Evolutionary conservation across 2,888 invertebrate species (phyloP).

Genomic region (Lasioglossum vierecki): DNA sequence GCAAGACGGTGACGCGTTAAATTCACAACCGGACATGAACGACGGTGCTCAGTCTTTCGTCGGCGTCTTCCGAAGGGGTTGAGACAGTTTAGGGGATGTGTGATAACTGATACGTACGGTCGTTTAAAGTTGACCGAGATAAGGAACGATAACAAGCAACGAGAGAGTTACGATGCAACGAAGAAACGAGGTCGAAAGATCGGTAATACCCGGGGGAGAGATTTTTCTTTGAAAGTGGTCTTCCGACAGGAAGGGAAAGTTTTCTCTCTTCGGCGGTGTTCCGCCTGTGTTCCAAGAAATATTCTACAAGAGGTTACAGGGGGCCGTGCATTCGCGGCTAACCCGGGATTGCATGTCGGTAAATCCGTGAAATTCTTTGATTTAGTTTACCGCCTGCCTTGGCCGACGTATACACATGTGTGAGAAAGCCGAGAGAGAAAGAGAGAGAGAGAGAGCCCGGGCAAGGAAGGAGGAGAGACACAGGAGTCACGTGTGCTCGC

Average conservation of each 20-base stretch:
- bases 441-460: not conserved
- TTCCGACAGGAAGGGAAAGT: slow-evolving; percentile 56
- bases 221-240: slow-evolving; percentile 67
- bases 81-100: slow-evolving; percentile 52
- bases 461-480: not conserved
- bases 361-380: slow-evolving; percentile 76
- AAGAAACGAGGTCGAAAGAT: slow-evolving; percentile 71
- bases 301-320: slow-evolving; percentile 65
- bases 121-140: slow-evolving; percentile 72
- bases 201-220: slow-evolving; percentile 71
- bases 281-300: slow-evolving; percentile 59
- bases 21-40: slow-evolving; percentile 15
- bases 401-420: slow-evolving; percentile 27
- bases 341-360: slow-evolving; percentile 71
- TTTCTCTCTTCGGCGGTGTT: slow-evolving; percentile 21
- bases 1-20: not conserved
- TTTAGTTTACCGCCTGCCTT: slow-evolving; percentile 69
- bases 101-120: slow-evolving; percentile 66
- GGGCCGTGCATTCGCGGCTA: slow-evolving; percentile 66
- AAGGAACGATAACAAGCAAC: slow-evolving; percentile 70
- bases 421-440: not conserved
- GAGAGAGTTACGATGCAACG: slow-evolving; percentile 66
- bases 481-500: slow-evolving; percentile 30
- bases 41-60: slow-evolving; percentile 31
- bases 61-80: slow-evolving; percentile 43